Evolutionary conservation across 2,888 invertebrate species (phyloP).

Genomic region (Conistra vaccinii): DNA sequence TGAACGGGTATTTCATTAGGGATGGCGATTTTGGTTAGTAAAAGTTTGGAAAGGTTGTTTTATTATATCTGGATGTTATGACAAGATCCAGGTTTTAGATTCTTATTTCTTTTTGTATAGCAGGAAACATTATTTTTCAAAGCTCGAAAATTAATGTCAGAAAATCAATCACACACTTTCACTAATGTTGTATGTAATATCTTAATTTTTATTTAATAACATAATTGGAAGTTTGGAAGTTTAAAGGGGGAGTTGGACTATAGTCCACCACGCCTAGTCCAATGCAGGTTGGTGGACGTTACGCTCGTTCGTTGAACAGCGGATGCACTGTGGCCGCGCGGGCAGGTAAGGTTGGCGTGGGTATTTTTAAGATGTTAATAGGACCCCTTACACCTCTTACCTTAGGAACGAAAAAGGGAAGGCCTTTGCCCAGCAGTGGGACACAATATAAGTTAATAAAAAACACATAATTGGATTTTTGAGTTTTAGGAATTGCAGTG

Average conservation of each 20-base stretch:
- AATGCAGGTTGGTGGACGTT: not conserved
- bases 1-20: constrained; percentile 31
- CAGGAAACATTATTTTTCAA: no score
- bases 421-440: no score
- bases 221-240: no score
- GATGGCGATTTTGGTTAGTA: not conserved
- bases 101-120: not conserved
- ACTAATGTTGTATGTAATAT: not conserved
- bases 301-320: not conserved
- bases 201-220: not conserved
- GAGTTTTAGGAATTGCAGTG: not conserved
- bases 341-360: not conserved
- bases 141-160: no score
- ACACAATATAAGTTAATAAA: no score
- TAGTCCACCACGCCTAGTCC: not conserved
- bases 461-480: not conserved
- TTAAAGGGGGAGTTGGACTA: no score
- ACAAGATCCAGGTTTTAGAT: not conserved
- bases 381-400: no score
- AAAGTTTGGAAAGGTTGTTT: not conserved
- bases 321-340: not conserved
- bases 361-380: not conserved
- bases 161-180: not conserved
- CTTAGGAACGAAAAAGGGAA: no score
- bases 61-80: not conserved